Conservation (phyloP, 2,797 vertebrate genomes). For the Macropus fuliginosus region DNA sequence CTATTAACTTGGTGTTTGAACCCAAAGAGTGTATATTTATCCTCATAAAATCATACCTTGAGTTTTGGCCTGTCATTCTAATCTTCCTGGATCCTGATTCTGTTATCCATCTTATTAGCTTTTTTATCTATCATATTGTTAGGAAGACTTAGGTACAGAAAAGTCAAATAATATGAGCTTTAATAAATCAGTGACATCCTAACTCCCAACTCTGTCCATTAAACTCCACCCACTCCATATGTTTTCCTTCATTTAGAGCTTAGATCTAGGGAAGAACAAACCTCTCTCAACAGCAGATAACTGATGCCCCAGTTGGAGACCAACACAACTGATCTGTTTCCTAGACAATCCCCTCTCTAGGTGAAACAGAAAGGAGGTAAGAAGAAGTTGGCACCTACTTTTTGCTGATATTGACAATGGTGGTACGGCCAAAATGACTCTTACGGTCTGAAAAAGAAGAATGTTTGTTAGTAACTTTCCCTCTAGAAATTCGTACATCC, state of each 20-base stretch:
- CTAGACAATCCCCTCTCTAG: not conserved
- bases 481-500: not conserved
- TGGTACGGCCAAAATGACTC: slow-evolving; percentile 95
- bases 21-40: not conserved
- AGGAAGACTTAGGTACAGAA: not conserved
- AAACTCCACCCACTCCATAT: not conserved
- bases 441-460: slow-evolving; percentile 88
- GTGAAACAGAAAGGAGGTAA: slow-evolving; percentile 17
- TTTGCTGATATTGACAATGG: slow-evolving; percentile 93
- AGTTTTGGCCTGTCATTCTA: not conserved
- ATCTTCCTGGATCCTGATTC: not conserved
- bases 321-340: fast-evolving
- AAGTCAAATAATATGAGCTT: not conserved
- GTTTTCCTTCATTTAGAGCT: not conserved
- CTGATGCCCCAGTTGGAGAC: fast-evolving
- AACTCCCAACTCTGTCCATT: not conserved
- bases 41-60: not conserved
- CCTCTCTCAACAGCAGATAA: not conserved
- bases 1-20: not conserved
- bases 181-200: not conserved
- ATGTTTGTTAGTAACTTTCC: slow-evolving; percentile 6
- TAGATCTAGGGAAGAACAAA: not conserved
- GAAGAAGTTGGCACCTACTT: slow-evolving; percentile 87
- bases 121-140: not conserved
- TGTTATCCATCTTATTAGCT: not conserved